phyloP scores from a whole-genome alignment of 2,797 vertebrate genomes.

The Alosa sapidissima region DNA sequence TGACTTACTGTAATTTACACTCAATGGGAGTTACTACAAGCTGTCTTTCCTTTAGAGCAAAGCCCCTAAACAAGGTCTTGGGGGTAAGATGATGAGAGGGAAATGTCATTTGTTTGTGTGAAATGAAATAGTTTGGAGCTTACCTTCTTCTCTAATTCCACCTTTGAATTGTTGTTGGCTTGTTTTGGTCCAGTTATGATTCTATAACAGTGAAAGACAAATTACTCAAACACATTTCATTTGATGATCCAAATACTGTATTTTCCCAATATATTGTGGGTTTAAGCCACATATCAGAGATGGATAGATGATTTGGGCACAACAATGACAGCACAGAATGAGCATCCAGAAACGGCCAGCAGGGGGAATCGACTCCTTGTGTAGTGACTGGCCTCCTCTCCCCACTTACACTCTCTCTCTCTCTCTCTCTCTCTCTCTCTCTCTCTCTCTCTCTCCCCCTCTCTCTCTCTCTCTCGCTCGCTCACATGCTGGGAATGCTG shows the following conservation, averaged over 20 bases:
- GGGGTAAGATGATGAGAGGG: too few relatives aligned
- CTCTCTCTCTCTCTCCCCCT: background rate
- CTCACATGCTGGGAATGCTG: conserved; percentile 72
- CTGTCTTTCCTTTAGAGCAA: too few relatives aligned
- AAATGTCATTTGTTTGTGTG: too few relatives aligned
- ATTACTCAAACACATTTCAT: background rate
- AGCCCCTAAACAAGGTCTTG: too few relatives aligned
- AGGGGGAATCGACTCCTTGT: conserved; percentile 80
- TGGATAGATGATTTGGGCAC: background rate
- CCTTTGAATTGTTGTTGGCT: background rate
- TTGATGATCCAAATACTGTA: too few relatives aligned
- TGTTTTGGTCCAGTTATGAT: background rate
- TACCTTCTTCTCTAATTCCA: background rate
- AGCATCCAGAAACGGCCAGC: conserved; percentile 72
- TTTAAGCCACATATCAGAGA: background rate
- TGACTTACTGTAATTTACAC: background rate
- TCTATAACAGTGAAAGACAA: background rate
- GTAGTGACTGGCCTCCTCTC: conserved; percentile 56
- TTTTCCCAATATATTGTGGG: background rate
- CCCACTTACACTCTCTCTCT: background rate
- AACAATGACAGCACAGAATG: conserved; percentile 4
- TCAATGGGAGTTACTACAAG: too few relatives aligned
- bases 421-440: background rate
- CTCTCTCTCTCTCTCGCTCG: conserved; percentile 31
- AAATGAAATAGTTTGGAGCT: too few relatives aligned